Conservation (phyloP, 2,113 vertebrate genomes). For the Prionailurus viverrinus region DNA sequence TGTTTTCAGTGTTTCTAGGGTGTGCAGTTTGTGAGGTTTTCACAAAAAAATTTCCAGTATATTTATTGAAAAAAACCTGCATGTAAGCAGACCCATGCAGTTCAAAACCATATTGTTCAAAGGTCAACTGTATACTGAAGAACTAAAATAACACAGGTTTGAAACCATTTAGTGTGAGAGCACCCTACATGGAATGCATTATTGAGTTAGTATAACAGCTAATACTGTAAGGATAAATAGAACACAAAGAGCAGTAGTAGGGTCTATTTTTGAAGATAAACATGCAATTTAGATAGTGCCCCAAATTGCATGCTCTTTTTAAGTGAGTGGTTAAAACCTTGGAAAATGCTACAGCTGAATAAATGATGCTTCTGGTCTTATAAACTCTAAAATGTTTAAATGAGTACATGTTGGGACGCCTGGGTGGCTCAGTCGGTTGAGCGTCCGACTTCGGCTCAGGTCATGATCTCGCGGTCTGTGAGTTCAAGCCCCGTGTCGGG, state of each 20-base stretch:
- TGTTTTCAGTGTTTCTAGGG: background rate
- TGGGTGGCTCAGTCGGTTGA: no score
- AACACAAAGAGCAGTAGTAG: background rate
- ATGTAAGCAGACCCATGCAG: background rate
- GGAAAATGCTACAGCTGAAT: background rate
- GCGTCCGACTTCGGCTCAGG: no score
- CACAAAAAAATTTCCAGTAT: background rate
- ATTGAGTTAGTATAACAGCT: background rate
- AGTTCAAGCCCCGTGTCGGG: no score
- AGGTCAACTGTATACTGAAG: background rate
- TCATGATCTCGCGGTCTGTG: no score
- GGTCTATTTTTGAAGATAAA: slow-evolving; percentile 14
- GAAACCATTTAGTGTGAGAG: background rate
- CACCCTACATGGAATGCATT: background rate
- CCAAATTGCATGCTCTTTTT: background rate
- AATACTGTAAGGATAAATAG: background rate
- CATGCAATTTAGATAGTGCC: background rate
- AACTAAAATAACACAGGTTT: slow-evolving; percentile 10
- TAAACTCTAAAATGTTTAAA: background rate
- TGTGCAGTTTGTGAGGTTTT: background rate
- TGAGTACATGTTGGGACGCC: background rate
- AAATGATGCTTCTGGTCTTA: background rate
- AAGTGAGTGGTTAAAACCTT: slow-evolving; percentile 25
- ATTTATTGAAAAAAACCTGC: background rate
- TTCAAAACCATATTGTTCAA: background rate